Percentiles rank a stretch among this genome's conserved stretches.
Evolutionary conservation across 2,888 invertebrate species (phyloP).

Genomic region (Cheilosia urbana): DNA sequence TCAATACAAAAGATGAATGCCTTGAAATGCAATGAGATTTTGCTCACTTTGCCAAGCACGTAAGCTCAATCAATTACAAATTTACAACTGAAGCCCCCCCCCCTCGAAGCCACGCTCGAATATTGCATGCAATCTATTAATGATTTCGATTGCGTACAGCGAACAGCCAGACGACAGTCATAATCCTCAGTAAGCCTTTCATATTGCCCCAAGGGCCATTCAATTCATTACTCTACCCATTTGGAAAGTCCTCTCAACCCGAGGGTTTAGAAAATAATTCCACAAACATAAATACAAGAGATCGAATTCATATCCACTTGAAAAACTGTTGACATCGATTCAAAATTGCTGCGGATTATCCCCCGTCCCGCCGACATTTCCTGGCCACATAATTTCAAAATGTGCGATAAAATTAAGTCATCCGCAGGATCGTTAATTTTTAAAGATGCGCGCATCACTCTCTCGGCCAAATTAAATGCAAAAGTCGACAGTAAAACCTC

Average conservation of each 20-base stretch:
- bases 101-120: too few relatives aligned
- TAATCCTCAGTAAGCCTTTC: neutral
- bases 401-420: conserved; percentile 65
- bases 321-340: conserved; percentile 54
- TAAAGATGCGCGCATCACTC: conserved; percentile 50
- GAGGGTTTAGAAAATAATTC: neutral
- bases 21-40: too few relatives aligned
- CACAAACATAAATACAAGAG: neutral
- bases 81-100: too few relatives aligned
- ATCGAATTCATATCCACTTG: conserved; percentile 14
- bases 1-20: too few relatives aligned
- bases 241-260: neutral
- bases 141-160: too few relatives aligned
- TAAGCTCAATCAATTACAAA: too few relatives aligned
- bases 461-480: conserved; percentile 69
- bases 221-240: neutral
- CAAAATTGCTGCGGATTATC: conserved; percentile 50
- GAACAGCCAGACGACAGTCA: too few relatives aligned
- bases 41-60: too few relatives aligned
- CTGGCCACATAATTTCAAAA: conserved; percentile 4
- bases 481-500: conserved; percentile 43
- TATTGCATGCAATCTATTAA: too few relatives aligned
- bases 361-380: conserved; percentile 2
- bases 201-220: neutral
- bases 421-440: conserved; percentile 71